A percentile compares a stretch with the other conserved stretches of the same genome.
These are phyloP conservation scores for Ennomos erosarius DNA, from an alignment of 2,888 invertebrate genomes.

Conservation along the genomic window DNA sequence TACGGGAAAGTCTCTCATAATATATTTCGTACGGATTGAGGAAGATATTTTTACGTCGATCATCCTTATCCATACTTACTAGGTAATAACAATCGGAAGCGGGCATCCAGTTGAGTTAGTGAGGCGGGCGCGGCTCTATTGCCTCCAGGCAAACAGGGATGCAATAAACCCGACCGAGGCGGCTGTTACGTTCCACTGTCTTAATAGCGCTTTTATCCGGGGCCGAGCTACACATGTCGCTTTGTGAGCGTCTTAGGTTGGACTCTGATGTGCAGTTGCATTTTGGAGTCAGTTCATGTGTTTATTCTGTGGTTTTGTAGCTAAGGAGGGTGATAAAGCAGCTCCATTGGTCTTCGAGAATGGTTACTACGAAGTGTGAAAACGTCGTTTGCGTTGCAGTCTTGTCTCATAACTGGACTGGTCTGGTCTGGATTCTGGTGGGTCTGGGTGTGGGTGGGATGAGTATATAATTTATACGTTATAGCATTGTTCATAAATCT, in stretches of 20 bases:
- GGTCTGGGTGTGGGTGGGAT: too few species aligned
- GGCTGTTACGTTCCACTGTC: slow-evolving; percentile 58
- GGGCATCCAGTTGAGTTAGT: slow-evolving; percentile 61
- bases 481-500: too few species aligned
- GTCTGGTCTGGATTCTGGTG: too few species aligned
- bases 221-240: slow-evolving; percentile 63
- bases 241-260: slow-evolving; percentile 46
- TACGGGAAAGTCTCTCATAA: not conserved
- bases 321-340: not conserved
- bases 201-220: slow-evolving; percentile 66
- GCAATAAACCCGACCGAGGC: slow-evolving; percentile 77
- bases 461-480: too few species aligned
- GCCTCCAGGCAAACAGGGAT: slow-evolving; percentile 75
- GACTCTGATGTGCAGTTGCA: slow-evolving; percentile 38
- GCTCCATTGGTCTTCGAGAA: too few species aligned
- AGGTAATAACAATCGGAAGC: slow-evolving; percentile 78
- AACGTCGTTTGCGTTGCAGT: too few species aligned
- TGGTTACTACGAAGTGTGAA: too few species aligned
- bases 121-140: slow-evolving; percentile 65
- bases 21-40: slow-evolving; percentile 2
- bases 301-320: not conserved
- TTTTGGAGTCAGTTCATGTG: slow-evolving; percentile 36
- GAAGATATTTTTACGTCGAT: slow-evolving; percentile 40
- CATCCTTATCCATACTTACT: slow-evolving; percentile 45
- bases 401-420: too few species aligned